Conservation (phyloP, 2,797 vertebrate species). For the Diplodus sargus region DNA sequence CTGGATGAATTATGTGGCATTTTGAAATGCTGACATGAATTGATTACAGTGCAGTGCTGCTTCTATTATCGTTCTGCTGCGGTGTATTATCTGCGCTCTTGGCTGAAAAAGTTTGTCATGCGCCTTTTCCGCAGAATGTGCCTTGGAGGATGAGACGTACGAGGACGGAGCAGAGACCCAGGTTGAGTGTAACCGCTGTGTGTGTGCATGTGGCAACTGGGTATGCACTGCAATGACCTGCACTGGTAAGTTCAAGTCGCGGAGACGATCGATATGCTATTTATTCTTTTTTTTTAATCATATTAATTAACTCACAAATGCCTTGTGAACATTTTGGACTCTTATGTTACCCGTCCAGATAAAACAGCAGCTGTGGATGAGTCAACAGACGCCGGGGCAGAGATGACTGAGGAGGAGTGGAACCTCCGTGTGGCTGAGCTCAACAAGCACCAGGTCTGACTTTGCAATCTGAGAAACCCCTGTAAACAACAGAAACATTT, state of each 20-base stretch:
- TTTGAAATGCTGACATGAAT: slow-evolving; percentile 39
- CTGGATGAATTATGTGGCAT: slow-evolving; percentile 16
- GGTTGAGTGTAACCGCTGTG: slow-evolving; percentile 97
- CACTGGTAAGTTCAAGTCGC: slow-evolving; percentile 83
- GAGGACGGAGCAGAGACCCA: slow-evolving; percentile 96
- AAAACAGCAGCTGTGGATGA: slow-evolving; percentile 85
- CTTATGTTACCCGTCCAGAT: slow-evolving; percentile 71
- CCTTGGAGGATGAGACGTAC: slow-evolving; percentile 95
- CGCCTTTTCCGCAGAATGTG: slow-evolving; percentile 87
- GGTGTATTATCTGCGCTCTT: slow-evolving; percentile 20
- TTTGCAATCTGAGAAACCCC: slow-evolving; percentile 26
- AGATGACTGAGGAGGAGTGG: slow-evolving; percentile 94
- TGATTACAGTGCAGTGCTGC: background rate
- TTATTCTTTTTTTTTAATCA: background rate
- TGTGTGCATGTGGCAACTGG: slow-evolving; percentile 99
- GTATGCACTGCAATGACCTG: slow-evolving; percentile 99
- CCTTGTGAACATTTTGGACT: background rate
- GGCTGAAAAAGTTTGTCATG: slow-evolving; percentile 13
- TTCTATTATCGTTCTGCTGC: slow-evolving; percentile 20
- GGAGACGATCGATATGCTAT: background rate
- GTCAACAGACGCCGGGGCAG: slow-evolving; percentile 75
- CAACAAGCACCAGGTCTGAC: slow-evolving; percentile 96
- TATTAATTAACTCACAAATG: background rate
- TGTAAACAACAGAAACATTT: background rate
- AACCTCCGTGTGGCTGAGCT: slow-evolving; percentile 92